Evolutionary conservation across 2,113 vertebrate species (phyloP).

Genomic region (Aix galericulata): DNA sequence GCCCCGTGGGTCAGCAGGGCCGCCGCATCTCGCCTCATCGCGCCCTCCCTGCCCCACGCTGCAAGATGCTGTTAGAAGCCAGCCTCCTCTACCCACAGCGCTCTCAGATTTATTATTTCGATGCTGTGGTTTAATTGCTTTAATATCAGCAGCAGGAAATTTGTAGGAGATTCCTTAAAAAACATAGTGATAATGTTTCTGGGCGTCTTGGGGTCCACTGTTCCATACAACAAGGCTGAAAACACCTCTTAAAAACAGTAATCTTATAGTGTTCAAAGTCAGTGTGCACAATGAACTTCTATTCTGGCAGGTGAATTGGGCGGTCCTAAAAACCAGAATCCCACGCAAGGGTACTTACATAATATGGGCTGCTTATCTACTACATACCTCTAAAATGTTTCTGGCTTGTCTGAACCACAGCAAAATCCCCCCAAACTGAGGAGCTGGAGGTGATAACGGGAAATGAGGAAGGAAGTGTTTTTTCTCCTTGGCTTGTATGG

Average conservation of each 20-base stretch:
- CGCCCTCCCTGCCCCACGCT: not conserved
- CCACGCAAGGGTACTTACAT: not conserved
- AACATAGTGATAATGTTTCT: not conserved
- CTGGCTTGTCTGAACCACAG: not conserved
- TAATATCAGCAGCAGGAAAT: not conserved
- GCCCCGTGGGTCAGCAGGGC: not conserved
- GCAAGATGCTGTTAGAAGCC: accelerated
- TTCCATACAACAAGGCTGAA: no score
- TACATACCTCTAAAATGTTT: accelerated
- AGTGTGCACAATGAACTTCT: not conserved
- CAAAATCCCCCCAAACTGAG: not conserved
- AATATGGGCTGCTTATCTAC: not conserved
- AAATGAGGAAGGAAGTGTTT: not conserved
- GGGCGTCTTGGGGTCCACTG: not conserved
- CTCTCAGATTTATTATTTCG: not conserved
- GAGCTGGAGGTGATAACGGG: not conserved
- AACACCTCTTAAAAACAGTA: not conserved
- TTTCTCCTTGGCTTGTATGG: not conserved
- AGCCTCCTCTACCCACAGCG: accelerated
- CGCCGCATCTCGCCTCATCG: not conserved
- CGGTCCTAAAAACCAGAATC: not conserved
- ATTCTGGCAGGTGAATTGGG: not conserved
- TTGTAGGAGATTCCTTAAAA: not conserved
- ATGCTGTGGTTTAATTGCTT: not conserved
- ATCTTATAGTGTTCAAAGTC: accelerated